Evolutionary conservation across 2,797 vertebrate genomes (phyloP).

Genomic region (Pseudocheirus occidentalis): DNA sequence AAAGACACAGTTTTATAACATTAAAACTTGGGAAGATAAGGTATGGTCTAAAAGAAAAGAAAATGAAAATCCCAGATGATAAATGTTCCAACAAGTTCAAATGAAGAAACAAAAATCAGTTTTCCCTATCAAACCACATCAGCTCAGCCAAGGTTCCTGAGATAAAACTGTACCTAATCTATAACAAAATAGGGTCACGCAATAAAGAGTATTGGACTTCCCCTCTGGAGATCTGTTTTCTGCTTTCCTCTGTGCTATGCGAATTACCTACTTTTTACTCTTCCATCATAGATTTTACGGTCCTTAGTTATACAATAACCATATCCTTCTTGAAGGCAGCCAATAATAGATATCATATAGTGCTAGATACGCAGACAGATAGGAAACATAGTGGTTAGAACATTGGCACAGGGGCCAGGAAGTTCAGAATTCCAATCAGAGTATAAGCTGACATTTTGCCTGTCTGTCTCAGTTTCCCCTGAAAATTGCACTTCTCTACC

Average conservation of each 20-base stretch:
- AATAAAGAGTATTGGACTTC: not conserved
- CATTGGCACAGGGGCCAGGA: not conserved
- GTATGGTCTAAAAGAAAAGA: not conserved
- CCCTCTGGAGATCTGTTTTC: not conserved
- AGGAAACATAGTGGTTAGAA: not conserved
- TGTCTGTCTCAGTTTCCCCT: not conserved
- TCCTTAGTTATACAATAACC: not conserved
- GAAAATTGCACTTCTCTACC: not conserved
- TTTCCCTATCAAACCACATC: not conserved
- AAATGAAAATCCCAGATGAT: not conserved
- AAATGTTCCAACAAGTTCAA: slow-evolving; percentile 6
- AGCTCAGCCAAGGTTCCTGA: not conserved
- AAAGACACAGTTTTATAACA: not conserved
- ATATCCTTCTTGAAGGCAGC: not conserved
- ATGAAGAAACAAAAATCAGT: not conserved
- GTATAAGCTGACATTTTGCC: not conserved
- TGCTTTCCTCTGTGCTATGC: not conserved
- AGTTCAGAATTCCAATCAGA: not conserved
- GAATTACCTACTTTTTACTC: not conserved
- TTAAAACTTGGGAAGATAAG: not conserved
- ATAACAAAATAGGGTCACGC: not conserved
- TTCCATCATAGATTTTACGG: not conserved
- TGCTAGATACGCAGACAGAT: not conserved
- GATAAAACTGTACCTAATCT: not conserved
- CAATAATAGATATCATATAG: not conserved